phyloP scores from a whole-genome alignment of 2,797 vertebrate species.

The Urocyon cinereoargenteus region DNA sequence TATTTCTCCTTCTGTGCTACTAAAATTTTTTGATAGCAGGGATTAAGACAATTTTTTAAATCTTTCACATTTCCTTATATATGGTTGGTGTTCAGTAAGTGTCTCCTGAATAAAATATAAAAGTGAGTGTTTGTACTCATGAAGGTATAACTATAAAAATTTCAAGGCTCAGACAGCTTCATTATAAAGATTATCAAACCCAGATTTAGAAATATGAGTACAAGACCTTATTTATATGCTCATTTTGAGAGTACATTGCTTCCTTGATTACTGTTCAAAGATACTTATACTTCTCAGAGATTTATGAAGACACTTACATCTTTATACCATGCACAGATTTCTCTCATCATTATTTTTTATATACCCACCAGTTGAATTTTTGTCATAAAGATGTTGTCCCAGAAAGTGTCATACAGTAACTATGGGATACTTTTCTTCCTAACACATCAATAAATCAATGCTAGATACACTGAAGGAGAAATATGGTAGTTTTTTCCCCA shows the following conservation, averaged over 20 bases:
- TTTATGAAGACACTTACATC: constrained; percentile 69
- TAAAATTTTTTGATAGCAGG: neutral
- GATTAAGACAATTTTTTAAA: neutral
- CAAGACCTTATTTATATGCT: constrained; percentile 45
- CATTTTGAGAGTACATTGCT: constrained; percentile 52
- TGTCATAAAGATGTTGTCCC: constrained; percentile 63
- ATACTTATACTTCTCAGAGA: constrained; percentile 29
- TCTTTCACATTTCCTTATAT: neutral
- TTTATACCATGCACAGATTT: constrained; percentile 53
- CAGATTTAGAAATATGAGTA: constrained; percentile 39
- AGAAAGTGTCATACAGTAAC: constrained; percentile 31
- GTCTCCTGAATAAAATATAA: neutral
- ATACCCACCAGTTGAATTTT: constrained; percentile 54
- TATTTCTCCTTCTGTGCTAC: neutral
- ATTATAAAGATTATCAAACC: constrained; percentile 51
- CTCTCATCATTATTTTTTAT: constrained; percentile 68
- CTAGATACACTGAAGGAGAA: neutral
- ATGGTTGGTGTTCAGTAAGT: neutral
- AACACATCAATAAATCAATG: constrained; percentile 18
- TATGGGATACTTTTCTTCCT: neutral
- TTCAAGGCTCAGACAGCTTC: neutral
- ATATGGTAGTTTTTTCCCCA: neutral
- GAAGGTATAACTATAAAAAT: neutral
- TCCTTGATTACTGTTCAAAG: constrained; percentile 66
- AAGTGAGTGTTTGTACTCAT: neutral